Conservation (phyloP, 2,888 invertebrate genomes). For the Lasioglossum calceatum region DNA sequence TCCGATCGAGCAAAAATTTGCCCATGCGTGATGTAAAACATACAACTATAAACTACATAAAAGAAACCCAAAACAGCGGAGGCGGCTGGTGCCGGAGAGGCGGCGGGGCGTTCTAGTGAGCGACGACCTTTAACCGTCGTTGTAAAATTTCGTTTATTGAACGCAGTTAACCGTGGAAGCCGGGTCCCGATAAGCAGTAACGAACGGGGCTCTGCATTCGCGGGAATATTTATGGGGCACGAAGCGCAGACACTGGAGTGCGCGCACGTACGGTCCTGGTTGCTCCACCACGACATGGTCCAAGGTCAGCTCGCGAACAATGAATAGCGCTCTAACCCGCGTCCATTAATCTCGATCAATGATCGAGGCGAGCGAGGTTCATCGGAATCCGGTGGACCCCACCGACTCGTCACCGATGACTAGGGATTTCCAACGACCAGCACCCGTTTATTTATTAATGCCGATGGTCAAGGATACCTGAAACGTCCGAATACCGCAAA, state of each 20-base stretch:
- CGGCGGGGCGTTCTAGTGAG: no score
- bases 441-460: slow-evolving; percentile 13
- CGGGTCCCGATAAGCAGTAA: slow-evolving; percentile 33
- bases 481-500: no score
- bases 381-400: background rate
- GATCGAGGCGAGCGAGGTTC: background rate
- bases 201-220: slow-evolving; percentile 22
- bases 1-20: no score
- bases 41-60: no score
- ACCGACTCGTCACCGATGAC: slow-evolving; percentile 33
- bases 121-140: background rate
- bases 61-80: no score
- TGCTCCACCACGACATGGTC: slow-evolving; percentile 22
- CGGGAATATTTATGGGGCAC: slow-evolving; percentile 67
- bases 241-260: slow-evolving; percentile 33
- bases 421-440: slow-evolving; percentile 18
- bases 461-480: background rate
- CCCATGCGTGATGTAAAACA: no score
- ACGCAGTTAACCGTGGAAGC: slow-evolving; percentile 44
- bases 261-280: slow-evolving; percentile 25
- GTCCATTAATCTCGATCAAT: slow-evolving; percentile 44
- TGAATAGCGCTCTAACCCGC: slow-evolving; percentile 35
- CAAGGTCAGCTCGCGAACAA: slow-evolving; percentile 50
- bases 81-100: no score
- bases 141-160: slow-evolving; percentile 50